Evolutionary conservation across 2,888 invertebrate species (phyloP).

Genomic region (Tiliacea citrago): DNA sequence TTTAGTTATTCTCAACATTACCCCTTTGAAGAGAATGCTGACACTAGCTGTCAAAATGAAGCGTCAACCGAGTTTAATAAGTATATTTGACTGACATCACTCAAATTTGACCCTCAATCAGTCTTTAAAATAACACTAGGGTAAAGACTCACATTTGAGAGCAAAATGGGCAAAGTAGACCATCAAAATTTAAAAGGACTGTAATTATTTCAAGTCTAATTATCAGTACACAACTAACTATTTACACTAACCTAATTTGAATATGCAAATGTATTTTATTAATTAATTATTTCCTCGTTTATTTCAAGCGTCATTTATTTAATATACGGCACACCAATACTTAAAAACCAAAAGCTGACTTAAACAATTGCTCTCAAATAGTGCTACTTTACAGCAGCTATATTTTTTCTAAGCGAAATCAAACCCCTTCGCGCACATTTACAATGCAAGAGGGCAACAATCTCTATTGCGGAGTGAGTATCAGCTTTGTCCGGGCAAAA

Average conservation of each 20-base stretch:
- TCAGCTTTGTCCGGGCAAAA: constrained; percentile 30
- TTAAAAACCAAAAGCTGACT: not conserved
- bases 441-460: constrained; percentile 32
- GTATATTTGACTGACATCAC: not conserved
- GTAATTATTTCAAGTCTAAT: no score
- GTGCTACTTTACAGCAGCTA: not conserved
- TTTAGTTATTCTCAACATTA: not conserved
- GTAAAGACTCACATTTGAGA: no score
- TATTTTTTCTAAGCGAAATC: constrained; percentile 25
- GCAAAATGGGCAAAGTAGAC: no score
- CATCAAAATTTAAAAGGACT: no score
- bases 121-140: not conserved
- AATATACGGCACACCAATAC: not conserved
- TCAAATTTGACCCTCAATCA: not conserved
- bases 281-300: not conserved
- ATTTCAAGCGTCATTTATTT: not conserved
- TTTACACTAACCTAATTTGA: no score
- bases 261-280: not conserved
- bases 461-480: constrained; percentile 15
- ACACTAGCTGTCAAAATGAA: not conserved
- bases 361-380: constrained; percentile 14
- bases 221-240: no score
- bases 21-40: not conserved
- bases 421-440: constrained; percentile 29
- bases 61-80: not conserved